A percentile compares a stretch with the other conserved stretches of the same genome.
Evolutionary conservation across 1,140 invertebrate genomes (phyloP).

Genomic region (Saccostrea cuccullata): DNA sequence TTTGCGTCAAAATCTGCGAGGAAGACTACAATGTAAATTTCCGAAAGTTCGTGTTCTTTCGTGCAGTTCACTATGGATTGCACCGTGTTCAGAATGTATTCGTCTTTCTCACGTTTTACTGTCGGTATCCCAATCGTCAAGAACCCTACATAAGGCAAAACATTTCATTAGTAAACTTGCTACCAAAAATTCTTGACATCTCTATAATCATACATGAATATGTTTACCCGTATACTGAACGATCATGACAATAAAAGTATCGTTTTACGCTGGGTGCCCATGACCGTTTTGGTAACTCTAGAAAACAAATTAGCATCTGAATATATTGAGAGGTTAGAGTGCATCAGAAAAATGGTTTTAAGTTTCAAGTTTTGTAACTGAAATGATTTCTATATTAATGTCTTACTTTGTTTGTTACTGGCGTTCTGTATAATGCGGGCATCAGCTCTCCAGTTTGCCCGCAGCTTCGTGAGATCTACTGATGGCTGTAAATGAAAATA

Average conservation of each 20-base stretch:
- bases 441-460: constrained; percentile 11
- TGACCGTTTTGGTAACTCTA: no score
- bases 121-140: constrained; percentile 70
- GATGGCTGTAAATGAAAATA: constrained; percentile 21
- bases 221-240: no score
- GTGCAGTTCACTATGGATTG: constrained; percentile 59
- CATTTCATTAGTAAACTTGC: not conserved
- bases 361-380: no score
- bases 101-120: constrained; percentile 55
- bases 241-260: no score
- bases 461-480: not conserved
- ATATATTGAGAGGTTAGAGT: no score
- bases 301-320: no score
- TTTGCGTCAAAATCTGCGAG: constrained; percentile 61
- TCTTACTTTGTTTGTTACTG: constrained; percentile 16
- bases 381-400: no score
- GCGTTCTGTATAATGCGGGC: constrained; percentile 13
- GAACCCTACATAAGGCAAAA: constrained; percentile 56
- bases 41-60: constrained; percentile 48
- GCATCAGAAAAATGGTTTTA: no score
- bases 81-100: constrained; percentile 63
- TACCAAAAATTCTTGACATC: not conserved
- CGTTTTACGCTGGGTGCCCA: no score
- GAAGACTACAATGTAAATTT: constrained; percentile 63
- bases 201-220: not conserved